Conservation (phyloP, 2,888 invertebrate species). For the Diadegma fenestrale region DNA sequence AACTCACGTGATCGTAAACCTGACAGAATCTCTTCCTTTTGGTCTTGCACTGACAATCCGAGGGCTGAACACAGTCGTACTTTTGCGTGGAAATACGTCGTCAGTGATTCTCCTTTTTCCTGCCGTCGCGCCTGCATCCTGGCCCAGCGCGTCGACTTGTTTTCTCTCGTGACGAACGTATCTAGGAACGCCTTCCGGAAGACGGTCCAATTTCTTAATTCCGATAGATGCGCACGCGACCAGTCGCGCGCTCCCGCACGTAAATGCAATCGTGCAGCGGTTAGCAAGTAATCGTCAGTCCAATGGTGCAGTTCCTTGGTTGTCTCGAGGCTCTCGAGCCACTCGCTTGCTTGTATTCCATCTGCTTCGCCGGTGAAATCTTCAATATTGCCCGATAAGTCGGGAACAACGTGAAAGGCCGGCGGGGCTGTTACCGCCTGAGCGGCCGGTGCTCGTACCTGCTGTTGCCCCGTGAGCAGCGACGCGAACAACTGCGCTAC, state of each 20-base stretch:
- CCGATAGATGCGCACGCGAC: not conserved
- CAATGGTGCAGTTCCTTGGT: slow-evolving; percentile 39
- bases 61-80: not conserved
- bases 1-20: not conserved
- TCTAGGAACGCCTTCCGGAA: slow-evolving; percentile 28
- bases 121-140: slow-evolving; percentile 23
- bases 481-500: not conserved
- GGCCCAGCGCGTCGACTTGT: not conserved
- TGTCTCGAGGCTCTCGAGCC: slow-evolving; percentile 43
- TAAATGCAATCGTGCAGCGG: slow-evolving; percentile 41
- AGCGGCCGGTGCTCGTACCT: too few species aligned
- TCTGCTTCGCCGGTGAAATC: slow-evolving; percentile 42
- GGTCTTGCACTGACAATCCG: not conserved
- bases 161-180: slow-evolving; percentile 25
- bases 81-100: slow-evolving; percentile 23
- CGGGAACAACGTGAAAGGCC: slow-evolving; percentile 34
- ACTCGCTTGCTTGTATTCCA: slow-evolving; percentile 34
- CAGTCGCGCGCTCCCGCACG: slow-evolving; percentile 45
- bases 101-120: not conserved
- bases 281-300: slow-evolving; percentile 21
- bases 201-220: slow-evolving; percentile 7
- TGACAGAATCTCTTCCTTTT: not conserved
- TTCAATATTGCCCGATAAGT: slow-evolving; percentile 19
- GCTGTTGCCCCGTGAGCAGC: not conserved
- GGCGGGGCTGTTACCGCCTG: not conserved